phyloP scores from a whole-genome alignment of 2,797 vertebrate species.

The Gadopsis bispinosus region DNA sequence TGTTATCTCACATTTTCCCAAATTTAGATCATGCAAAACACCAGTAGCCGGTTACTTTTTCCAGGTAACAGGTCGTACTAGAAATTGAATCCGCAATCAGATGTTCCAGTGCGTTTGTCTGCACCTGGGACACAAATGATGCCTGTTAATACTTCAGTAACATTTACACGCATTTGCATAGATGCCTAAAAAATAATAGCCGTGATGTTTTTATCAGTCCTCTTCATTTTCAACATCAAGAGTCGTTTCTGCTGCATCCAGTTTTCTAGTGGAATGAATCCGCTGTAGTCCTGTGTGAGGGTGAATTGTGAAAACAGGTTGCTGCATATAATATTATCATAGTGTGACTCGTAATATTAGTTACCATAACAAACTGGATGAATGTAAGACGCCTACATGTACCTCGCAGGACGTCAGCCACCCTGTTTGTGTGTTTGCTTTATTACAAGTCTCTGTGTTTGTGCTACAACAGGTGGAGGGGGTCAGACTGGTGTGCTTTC shows the following conservation, averaged over 20 bases:
- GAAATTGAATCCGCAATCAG: neutral
- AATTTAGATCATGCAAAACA: neutral
- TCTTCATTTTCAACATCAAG: neutral
- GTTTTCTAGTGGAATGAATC: neutral
- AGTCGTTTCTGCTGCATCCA: no score
- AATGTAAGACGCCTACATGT: conserved; percentile 5
- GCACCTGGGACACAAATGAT: neutral
- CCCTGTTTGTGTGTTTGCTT: conserved; percentile 34
- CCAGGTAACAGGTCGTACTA: neutral
- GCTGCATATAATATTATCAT: neutral
- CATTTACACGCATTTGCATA: conserved; percentile 15
- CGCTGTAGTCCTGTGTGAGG: neutral
- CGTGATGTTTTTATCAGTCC: neutral
- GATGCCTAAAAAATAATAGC: neutral
- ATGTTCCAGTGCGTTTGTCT: neutral
- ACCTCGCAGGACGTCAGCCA: conserved; percentile 37
- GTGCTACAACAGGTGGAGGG: neutral
- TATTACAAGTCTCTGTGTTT: conserved; percentile 24
- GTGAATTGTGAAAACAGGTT: neutral
- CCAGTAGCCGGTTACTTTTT: neutral
- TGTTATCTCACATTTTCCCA: neutral
- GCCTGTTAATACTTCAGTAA: neutral
- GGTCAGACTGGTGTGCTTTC: neutral
- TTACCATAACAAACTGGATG: conserved; percentile 25
- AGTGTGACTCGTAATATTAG: conserved; percentile 17